Evolutionary conservation across 2,888 invertebrate species (phyloP).

Genomic region (Omphaloscelis lunosa): DNA sequence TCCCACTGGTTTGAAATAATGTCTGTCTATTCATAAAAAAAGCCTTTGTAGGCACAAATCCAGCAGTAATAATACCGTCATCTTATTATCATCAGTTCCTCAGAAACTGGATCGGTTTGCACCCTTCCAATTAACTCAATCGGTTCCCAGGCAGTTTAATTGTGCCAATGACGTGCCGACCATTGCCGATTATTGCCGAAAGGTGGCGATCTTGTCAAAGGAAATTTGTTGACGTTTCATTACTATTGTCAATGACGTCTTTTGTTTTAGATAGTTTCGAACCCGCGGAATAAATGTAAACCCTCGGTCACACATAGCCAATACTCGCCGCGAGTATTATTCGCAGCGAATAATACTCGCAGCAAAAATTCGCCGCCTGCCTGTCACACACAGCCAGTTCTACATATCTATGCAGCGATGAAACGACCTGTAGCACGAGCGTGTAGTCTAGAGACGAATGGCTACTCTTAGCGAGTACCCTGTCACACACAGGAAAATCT

Average conservation of each 20-base stretch:
- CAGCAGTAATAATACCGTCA: conserved; percentile 9
- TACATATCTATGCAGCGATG: no score
- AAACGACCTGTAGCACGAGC: no score
- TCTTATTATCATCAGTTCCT: conserved; percentile 23
- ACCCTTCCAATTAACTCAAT: conserved; percentile 66
- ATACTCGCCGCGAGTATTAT: no score
- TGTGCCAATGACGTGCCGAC: conserved; percentile 51
- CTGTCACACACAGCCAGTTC: no score
- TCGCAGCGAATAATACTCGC: no score
- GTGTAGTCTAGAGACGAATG: no score
- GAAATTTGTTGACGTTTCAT: conserved; percentile 7
- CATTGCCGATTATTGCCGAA: conserved; percentile 46
- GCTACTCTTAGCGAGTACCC: no score
- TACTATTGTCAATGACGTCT: not conserved
- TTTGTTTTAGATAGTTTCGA: no score
- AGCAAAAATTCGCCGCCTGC: no score
- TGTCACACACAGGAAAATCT: no score
- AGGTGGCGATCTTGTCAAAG: conserved; percentile 20
- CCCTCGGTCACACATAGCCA: no score
- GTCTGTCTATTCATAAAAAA: not conserved
- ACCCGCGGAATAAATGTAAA: no score
- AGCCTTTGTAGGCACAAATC: conserved; percentile 3
- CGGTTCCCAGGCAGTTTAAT: conserved; percentile 55
- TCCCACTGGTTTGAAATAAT: not conserved
- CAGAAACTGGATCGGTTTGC: conserved; percentile 37